Conservation (phyloP, 2,797 vertebrate genomes). For the Lycodopsis pacificus region DNA sequence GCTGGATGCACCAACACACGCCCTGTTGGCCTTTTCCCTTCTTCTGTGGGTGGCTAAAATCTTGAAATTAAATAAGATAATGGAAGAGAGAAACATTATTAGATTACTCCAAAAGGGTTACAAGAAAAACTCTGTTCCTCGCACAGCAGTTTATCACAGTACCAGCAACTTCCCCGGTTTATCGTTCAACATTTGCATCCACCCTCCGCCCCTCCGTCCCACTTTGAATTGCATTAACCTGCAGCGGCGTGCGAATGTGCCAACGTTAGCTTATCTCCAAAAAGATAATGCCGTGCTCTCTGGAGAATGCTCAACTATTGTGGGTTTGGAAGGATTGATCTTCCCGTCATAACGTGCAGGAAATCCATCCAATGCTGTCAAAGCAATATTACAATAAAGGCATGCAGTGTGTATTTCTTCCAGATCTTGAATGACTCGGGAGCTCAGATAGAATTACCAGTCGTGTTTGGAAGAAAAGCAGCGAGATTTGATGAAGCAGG, state of each 20-base stretch:
- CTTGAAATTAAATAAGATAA: slow-evolving; percentile 83
- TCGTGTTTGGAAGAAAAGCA: slow-evolving; percentile 41
- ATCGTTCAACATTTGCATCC: slow-evolving; percentile 64
- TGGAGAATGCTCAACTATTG: slow-evolving; percentile 60
- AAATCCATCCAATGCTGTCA: slow-evolving; percentile 72
- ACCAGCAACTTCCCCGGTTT: slow-evolving; percentile 61
- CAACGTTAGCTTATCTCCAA: slow-evolving; percentile 73
- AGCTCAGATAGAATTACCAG: slow-evolving; percentile 58
- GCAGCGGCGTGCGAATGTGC: slow-evolving; percentile 68
- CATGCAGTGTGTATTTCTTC: slow-evolving; percentile 56
- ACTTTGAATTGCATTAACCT: slow-evolving; percentile 73
- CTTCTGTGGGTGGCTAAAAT: slow-evolving; percentile 79
- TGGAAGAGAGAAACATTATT: slow-evolving; percentile 79
- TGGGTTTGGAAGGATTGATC: slow-evolving; percentile 67
- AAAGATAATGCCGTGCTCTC: slow-evolving; percentile 73
- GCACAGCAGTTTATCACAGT: slow-evolving; percentile 36
- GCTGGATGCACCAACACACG: slow-evolving; percentile 71
- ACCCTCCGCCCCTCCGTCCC: slow-evolving; percentile 24
- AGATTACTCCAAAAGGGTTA: slow-evolving; percentile 72
- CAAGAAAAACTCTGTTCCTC: slow-evolving; percentile 63
- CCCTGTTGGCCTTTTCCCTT: slow-evolving; percentile 67
- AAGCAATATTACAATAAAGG: slow-evolving; percentile 69
- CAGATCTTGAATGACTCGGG: slow-evolving; percentile 46
- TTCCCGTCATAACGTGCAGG: slow-evolving; percentile 70
- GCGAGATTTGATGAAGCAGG: slow-evolving; percentile 56